A percentile compares a stretch with the other conserved stretches of the same genome.
These are phyloP conservation scores for Scolopax rusticola DNA, from an alignment of 2,797 vertebrate species.

Conservation along the genomic window DNA sequence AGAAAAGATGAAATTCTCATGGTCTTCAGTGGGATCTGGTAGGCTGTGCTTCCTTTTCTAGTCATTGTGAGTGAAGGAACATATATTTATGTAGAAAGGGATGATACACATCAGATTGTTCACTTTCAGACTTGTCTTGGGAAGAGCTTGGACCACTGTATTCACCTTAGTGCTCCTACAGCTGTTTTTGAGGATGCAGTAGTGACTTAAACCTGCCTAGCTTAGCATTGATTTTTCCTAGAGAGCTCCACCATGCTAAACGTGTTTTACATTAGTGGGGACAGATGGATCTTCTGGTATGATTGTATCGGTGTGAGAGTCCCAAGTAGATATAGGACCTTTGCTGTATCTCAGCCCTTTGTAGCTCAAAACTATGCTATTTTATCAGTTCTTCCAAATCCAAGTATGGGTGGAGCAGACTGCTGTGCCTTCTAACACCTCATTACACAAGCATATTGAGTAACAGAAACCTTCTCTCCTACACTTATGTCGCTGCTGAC, in stretches of 20 bases:
- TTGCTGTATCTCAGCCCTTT: background rate
- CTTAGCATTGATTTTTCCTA: background rate
- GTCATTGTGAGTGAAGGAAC: background rate
- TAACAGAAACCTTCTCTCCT: background rate
- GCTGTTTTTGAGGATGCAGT: background rate
- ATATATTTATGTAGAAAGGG: accelerated
- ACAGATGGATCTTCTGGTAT: background rate
- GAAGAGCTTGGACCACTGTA: background rate
- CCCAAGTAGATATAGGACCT: background rate
- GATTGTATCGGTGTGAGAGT: background rate
- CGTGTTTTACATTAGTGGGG: background rate
- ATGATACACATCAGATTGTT: background rate
- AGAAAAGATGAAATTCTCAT: background rate
- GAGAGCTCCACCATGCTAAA: background rate
- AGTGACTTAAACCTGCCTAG: background rate
- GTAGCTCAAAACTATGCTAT: background rate
- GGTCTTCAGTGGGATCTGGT: background rate
- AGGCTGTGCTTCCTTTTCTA: background rate
- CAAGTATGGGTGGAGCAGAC: background rate
- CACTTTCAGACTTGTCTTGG: background rate
- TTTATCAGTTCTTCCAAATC: background rate
- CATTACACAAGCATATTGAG: background rate
- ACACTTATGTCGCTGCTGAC: background rate
- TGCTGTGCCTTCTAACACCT: background rate
- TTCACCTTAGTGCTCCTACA: background rate